phyloP scores from a whole-genome alignment of 2,797 vertebrate genomes.

The Hyperoplus lanceolatus region DNA sequence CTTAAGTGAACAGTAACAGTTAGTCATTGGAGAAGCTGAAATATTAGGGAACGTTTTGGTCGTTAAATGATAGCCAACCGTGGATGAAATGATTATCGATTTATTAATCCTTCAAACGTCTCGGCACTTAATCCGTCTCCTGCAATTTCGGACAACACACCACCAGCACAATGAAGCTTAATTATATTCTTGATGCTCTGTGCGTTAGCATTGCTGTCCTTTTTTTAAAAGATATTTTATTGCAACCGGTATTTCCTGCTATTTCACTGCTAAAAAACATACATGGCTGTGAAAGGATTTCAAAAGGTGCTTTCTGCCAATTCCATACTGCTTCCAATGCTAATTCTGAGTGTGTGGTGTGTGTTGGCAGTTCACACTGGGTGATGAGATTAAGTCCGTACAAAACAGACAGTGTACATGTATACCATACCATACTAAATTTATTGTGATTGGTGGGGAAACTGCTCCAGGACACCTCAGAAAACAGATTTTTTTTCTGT shows the following conservation, averaged over 20 bases:
- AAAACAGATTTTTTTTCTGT: background rate
- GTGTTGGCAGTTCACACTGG: background rate
- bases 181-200: background rate
- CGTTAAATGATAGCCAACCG: background rate
- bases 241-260: background rate
- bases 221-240: background rate
- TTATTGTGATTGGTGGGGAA: background rate
- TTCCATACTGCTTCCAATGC: background rate
- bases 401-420: too few species aligned
- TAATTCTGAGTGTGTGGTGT: background rate
- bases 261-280: background rate
- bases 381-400: background rate
- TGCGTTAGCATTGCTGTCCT: background rate
- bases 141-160: background rate
- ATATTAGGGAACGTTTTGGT: background rate
- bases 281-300: slow-evolving; percentile 4
- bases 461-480: background rate
- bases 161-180: background rate
- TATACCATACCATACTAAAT: too few species aligned
- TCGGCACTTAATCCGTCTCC: background rate
- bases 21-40: background rate
- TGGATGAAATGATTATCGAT: background rate
- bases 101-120: background rate
- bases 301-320: background rate
- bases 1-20: background rate